Percentiles rank a stretch among this genome's conserved stretches.
These are phyloP conservation scores for Mythimna albipuncta DNA, from an alignment of 2,888 invertebrate genomes.

Conservation along the genomic window DNA sequence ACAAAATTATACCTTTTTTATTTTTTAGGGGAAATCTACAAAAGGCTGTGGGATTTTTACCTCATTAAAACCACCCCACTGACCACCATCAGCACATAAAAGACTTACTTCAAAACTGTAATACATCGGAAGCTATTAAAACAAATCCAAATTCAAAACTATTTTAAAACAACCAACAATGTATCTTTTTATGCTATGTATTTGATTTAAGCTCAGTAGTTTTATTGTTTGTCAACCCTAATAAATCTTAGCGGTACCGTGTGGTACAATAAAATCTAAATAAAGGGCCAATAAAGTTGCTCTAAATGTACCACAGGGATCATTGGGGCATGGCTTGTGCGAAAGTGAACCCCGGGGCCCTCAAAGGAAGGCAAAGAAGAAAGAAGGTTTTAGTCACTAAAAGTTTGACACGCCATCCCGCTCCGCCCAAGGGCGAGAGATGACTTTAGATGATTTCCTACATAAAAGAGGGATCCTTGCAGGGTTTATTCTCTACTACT, in stretches of 20 bases:
- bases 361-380: too few species aligned
- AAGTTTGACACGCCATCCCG: too few species aligned
- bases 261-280: slow-evolving; percentile 57
- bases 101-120: background rate
- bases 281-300: slow-evolving; percentile 53
- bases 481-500: slow-evolving; percentile 14
- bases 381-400: too few species aligned
- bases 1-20: too few species aligned
- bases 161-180: background rate
- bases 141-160: background rate
- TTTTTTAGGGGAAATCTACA: too few species aligned
- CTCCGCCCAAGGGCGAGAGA: too few species aligned
- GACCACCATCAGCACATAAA: too few species aligned
- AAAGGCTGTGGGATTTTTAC: too few species aligned
- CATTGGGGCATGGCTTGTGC: background rate
- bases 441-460: too few species aligned
- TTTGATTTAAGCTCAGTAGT: slow-evolving; percentile 5
- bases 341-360: too few species aligned
- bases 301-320: slow-evolving; percentile 33
- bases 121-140: background rate
- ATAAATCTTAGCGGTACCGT: slow-evolving; percentile 37
- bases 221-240: slow-evolving; percentile 43
- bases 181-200: slow-evolving; percentile 7
- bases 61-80: too few species aligned
- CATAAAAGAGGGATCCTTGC: slow-evolving; percentile 1